phyloP scores from a whole-genome alignment of 2,888 invertebrate species.

The Hedya salicella region DNA sequence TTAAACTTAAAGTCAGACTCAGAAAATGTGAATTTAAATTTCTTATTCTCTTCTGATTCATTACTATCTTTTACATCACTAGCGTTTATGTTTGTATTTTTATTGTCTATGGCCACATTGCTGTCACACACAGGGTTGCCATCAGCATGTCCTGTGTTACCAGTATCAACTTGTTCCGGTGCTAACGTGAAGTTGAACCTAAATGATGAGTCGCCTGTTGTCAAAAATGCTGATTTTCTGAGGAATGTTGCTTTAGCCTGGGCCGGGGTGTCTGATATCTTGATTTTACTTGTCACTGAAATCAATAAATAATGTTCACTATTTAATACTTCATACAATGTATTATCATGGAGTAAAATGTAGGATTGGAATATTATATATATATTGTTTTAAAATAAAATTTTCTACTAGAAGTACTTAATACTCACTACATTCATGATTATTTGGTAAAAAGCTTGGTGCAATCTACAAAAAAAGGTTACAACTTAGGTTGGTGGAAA shows the following conservation, averaged over 20 bases:
- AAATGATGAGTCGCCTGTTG: slow-evolving; percentile 82
- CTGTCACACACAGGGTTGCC: slow-evolving; percentile 43
- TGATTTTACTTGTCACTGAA: slow-evolving; percentile 85
- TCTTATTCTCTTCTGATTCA: slow-evolving; percentile 50
- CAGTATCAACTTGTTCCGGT: slow-evolving; percentile 58
- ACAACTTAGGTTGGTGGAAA: too few species aligned
- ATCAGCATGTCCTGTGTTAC: slow-evolving; percentile 44
- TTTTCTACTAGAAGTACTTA: too few species aligned
- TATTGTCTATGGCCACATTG: slow-evolving; percentile 41
- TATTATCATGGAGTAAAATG: too few species aligned
- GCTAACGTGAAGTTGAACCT: slow-evolving; percentile 78
- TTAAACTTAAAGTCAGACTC: slow-evolving; percentile 87
- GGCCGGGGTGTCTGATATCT: slow-evolving; percentile 79
- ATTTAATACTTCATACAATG: too few species aligned
- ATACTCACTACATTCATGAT: too few species aligned
- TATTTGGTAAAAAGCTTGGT: too few species aligned
- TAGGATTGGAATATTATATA: too few species aligned
- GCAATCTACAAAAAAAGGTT: too few species aligned
- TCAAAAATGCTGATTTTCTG: slow-evolving; percentile 86
- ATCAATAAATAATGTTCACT: slow-evolving; percentile 51
- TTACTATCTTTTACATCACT: slow-evolving; percentile 48
- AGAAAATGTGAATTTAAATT: slow-evolving; percentile 74
- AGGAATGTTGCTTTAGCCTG: slow-evolving; percentile 87
- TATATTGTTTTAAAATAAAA: too few species aligned
- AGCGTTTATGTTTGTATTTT: slow-evolving; percentile 48